Evolutionary conservation across 2,888 invertebrate genomes (phyloP).

Genomic region (Sepioteuthis lessoniana): DNA sequence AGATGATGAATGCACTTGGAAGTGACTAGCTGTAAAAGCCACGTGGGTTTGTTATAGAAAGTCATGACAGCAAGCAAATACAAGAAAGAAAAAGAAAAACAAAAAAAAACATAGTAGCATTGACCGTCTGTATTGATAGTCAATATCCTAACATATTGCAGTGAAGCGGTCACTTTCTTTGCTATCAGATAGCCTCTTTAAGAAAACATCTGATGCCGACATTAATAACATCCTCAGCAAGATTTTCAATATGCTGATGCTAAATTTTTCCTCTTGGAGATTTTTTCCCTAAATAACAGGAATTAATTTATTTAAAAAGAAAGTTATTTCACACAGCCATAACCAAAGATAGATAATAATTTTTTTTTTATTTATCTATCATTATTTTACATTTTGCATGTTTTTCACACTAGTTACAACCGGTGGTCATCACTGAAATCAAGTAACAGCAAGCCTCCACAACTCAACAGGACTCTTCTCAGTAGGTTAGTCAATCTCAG

Average conservation of each 20-base stretch:
- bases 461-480: too few species aligned
- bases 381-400: too few species aligned
- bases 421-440: too few species aligned
- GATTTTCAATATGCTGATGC: background rate
- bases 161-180: background rate
- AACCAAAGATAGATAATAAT: too few species aligned
- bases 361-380: too few species aligned
- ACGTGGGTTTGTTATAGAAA: background rate
- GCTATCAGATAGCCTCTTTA: background rate
- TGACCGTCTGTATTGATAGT: background rate
- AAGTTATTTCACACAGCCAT: too few species aligned
- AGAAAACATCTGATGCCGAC: background rate
- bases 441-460: too few species aligned
- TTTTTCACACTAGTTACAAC: too few species aligned
- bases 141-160: background rate
- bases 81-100: background rate
- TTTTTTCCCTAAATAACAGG: background rate
- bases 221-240: background rate
- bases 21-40: background rate
- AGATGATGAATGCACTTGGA: background rate
- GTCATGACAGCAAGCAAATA: background rate
- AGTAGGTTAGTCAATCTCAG: too few species aligned
- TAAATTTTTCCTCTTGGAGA: background rate
- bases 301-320: background rate
- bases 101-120: background rate